A percentile compares a stretch with the other conserved stretches of the same genome.
Conservation (phyloP, 2,888 invertebrate species). For the Agrochola lychnidis region DNA sequence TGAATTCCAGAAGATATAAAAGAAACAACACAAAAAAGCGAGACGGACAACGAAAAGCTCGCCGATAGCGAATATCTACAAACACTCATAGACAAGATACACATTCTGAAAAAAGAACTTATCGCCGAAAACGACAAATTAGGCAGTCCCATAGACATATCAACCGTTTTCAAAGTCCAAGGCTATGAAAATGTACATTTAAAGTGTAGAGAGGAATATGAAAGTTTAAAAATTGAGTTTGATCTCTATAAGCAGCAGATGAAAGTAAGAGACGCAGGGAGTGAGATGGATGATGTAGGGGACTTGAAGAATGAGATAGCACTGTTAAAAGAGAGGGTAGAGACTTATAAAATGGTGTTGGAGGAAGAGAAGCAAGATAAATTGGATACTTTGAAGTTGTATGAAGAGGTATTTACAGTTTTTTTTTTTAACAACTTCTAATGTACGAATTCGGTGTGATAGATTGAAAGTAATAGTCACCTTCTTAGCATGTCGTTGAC, state of each 20-base stretch:
- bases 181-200: constrained; percentile 86
- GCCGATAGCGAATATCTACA: constrained; percentile 89
- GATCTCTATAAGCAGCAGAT: constrained; percentile 91
- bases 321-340: constrained; percentile 92
- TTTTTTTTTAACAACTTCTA: background rate
- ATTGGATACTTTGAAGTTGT: constrained; percentile 90
- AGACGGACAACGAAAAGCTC: constrained; percentile 86
- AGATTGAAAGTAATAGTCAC: background rate
- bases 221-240: constrained; percentile 92
- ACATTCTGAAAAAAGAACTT: constrained; percentile 91
- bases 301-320: constrained; percentile 91
- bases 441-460: background rate
- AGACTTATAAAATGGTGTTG: constrained; percentile 91
- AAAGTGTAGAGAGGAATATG: constrained; percentile 92
- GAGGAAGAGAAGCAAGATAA: constrained; percentile 92
- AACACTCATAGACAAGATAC: constrained; percentile 92
- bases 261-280: constrained; percentile 72
- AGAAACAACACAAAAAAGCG: constrained; percentile 78
- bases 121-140: constrained; percentile 91
- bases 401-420: constrained; percentile 84
- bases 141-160: constrained; percentile 91
- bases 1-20: constrained; percentile 60
- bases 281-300: constrained; percentile 80
- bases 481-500: too few species aligned
- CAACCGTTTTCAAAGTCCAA: constrained; percentile 87